A percentile compares a stretch with the other conserved stretches of the same genome.
Evolutionary conservation across 2,113 vertebrate genomes (phyloP).

Genomic region (Poecilia latipinna): DNA sequence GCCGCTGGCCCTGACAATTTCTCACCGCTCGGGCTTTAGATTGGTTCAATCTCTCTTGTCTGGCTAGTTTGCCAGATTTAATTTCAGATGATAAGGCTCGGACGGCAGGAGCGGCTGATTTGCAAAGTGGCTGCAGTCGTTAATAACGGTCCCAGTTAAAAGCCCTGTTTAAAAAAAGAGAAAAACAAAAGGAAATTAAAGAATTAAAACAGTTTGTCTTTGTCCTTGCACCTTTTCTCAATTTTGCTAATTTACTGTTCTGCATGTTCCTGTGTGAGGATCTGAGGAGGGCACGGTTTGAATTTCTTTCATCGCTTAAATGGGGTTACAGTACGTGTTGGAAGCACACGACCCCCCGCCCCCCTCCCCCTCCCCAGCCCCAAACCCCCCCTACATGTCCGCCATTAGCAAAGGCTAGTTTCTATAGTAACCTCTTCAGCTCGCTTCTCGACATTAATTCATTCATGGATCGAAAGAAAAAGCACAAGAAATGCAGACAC

Average conservation of each 20-base stretch:
- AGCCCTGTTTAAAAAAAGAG: conserved; percentile 11
- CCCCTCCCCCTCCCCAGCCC: no score
- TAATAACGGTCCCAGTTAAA: conserved; percentile 61
- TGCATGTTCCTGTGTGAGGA: background rate
- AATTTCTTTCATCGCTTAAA: conserved; percentile 19
- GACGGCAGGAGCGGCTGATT: conserved; percentile 62
- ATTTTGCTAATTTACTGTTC: conserved; percentile 1
- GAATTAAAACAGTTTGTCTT: conserved; percentile 17
- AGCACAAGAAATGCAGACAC: conserved; percentile 63
- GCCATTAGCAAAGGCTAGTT: conserved; percentile 64
- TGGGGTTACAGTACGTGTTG: conserved; percentile 15
- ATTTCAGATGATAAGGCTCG: conserved; percentile 69
- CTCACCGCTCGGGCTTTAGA: conserved; percentile 62
- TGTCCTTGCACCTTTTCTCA: conserved; percentile 45
- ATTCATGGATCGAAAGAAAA: conserved; percentile 66
- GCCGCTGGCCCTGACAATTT: conserved; percentile 51
- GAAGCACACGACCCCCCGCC: background rate
- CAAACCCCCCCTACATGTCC: conserved; percentile 18
- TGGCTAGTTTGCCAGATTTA: conserved; percentile 70
- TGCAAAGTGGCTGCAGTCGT: conserved; percentile 54
- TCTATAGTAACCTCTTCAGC: conserved; percentile 79
- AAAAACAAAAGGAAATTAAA: background rate
- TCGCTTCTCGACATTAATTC: conserved; percentile 71
- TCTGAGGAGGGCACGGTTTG: background rate
- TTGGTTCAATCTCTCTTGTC: conserved; percentile 66